Evolutionary conservation across 2,797 vertebrate genomes (phyloP), one percentile per base, ranked within the genome.

Genomic region (Megalops cyprinoides): DNA sequence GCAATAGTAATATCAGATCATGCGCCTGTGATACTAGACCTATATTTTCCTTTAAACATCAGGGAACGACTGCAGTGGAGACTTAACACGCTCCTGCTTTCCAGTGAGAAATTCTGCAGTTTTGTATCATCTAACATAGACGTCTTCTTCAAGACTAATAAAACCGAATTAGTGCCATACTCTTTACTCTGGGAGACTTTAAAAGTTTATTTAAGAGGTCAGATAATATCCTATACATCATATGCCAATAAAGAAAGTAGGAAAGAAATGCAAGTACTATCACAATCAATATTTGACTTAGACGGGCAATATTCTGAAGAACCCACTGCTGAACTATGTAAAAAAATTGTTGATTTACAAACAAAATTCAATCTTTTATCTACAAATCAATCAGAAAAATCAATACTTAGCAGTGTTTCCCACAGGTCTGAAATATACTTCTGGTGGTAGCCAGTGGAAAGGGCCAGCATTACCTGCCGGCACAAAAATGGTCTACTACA

Each of bases 1-100:
- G n/a, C 62, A 34, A 48, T 78, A 73, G 31, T 82, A 73, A 44
- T 74, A 0, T 31, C 69, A 25, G n/a, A 74, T 34, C 79, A 58
- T 74, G 14, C 62, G n/a, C 65, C 65, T 42, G 58, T 79, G n/a
- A 12, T 73, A 31, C 25, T 77, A 4, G 56, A 76, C 74, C 34
- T 81, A 15, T 20, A n/a, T n/a, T 69, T 77, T 4, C 46, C 74
- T 44, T 39, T 75, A 65, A 62, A 78, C 7, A 65, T 74, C 20
- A 74, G 81, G 15, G 28, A 37, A 37, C 14, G 0, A 6, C 69
- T 67, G 3, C 1, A 28, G 3, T 79, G 69, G 62, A 42, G 9
- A 39, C 18, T 74, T 12, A 62, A 74, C 25, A 12, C 31, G 20
- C 44, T 74, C n/a, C 14, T 82, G 8, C 28, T 39, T 25, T 78